Base-by-base conservation (phyloP, 2,888 invertebrate species). In the Lasioglossum marginatum region DNA sequence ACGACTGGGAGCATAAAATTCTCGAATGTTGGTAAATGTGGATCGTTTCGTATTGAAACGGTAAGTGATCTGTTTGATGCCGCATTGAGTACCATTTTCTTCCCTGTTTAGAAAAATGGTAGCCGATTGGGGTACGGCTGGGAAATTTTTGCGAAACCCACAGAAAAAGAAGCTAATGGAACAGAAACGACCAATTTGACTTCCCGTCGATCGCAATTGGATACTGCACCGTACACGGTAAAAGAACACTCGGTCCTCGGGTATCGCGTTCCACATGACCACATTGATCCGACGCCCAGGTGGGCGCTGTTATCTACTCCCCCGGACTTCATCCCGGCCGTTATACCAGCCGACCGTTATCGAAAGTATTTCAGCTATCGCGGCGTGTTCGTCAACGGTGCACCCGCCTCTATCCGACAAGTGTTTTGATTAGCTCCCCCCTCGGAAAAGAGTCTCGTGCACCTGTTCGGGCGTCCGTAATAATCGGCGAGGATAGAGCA, bases 341-440 rank as follows among this genome's bases (percentile, higher is more conserved):
- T 74, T 79, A 82, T 79, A 37, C 57, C 78, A 70, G 79, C 52
- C 27, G 74, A 34, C 34, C 34, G 34, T 76, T 80, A 76, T 72
- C 82, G 63, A 31, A 23, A 73, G 63, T 45, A 72, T 79, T 68
- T 45, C 71, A 71, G 60, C 71, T 79, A 79, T 71, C 52, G 37
- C 31, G 43, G n/a, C 16, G 72, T 77, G 52, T 31, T 40, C 48
- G 5, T 31, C 57, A 37, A 48, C 37, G n/a, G 37, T 23, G 52
- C 34, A n/a, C 70, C 70, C 40, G 52, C 52, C 52, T 8, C 52
- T 48, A 40, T 31, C 19, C 12, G 37, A 16, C 52, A 16, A 23
- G 52, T 52, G 40, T 27, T 1, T 16, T 45, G 74, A 79, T 79
- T 70, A 60, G 40, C 43, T 16, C 16, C 27, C 48, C 57, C 27